phyloP scores from a whole-genome alignment of 2,113 vertebrate genomes.

The Percina caprodes region DNA sequence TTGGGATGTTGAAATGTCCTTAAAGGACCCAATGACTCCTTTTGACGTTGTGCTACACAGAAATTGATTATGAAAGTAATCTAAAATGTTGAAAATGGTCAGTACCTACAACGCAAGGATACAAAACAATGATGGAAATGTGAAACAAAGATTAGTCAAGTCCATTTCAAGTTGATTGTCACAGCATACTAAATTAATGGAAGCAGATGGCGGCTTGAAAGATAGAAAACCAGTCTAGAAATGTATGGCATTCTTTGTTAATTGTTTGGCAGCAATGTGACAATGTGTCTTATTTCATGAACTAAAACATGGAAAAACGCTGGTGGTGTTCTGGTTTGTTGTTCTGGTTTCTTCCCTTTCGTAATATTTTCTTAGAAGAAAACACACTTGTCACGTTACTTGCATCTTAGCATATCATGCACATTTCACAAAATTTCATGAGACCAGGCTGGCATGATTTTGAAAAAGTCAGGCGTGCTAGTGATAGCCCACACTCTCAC shows the following conservation, averaged over 20 bases:
- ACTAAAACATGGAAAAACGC: slow-evolving; percentile 20
- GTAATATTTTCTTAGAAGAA: background rate
- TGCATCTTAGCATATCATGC: slow-evolving; percentile 35
- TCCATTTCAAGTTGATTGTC: background rate
- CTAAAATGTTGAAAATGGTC: background rate
- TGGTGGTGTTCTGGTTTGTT: background rate
- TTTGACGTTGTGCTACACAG: too few relatives aligned
- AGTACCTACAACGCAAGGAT: background rate
- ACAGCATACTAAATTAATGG: background rate
- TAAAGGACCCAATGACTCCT: background rate
- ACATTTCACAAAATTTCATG: slow-evolving; percentile 53
- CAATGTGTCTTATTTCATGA: background rate
- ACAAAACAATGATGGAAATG: background rate
- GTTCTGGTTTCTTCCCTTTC: slow-evolving; percentile 8
- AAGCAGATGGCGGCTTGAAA: background rate
- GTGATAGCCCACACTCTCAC: slow-evolving; percentile 42
- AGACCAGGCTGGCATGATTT: slow-evolving; percentile 57
- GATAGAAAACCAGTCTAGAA: slow-evolving; percentile 13
- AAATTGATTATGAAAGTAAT: background rate
- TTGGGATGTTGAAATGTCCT: background rate
- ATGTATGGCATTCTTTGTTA: background rate
- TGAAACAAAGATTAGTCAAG: slow-evolving; percentile 11
- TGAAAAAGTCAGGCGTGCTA: slow-evolving; percentile 13
- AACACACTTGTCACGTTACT: background rate
- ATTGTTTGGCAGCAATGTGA: background rate